These are phyloP conservation scores for Chironex yamaguchii DNA, from an alignment of 30 jellyfish, hydroid and myxozoan species.

Conservation along the genomic window DNA sequence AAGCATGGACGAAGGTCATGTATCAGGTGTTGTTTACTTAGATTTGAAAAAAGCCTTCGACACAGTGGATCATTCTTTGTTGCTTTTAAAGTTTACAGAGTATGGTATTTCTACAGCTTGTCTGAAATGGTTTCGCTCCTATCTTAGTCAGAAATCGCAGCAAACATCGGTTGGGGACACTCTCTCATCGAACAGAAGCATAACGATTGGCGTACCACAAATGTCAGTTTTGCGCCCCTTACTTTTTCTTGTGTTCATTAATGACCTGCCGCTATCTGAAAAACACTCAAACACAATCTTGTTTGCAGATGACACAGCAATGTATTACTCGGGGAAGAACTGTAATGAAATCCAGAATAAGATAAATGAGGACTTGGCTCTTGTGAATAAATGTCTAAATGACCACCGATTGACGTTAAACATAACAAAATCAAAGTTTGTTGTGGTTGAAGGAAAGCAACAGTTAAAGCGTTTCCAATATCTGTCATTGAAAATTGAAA, in stretches of 20 bases:
- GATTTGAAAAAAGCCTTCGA: constrained; percentile 75
- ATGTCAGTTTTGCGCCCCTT: constrained; percentile 67
- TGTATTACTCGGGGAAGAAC: constrained; percentile 69
- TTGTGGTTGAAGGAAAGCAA: constrained; percentile 73
- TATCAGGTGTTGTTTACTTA: constrained; percentile 61
- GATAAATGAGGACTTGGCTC: constrained; percentile 58
- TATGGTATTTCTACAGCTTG: constrained; percentile 69
- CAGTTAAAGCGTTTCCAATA: constrained; percentile 68
- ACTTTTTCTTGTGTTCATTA: constrained; percentile 69
- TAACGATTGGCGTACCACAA: constrained; percentile 71
- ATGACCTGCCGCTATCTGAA: constrained; percentile 81
- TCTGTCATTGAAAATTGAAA: constrained; percentile 59
- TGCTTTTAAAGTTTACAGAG: constrained; percentile 66
- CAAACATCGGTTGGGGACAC: constrained; percentile 67
- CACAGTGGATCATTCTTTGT: constrained; percentile 69
- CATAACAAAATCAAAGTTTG: constrained; percentile 63
- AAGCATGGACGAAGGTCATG: constrained; percentile 81
- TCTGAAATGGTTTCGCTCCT: constrained; percentile 73
- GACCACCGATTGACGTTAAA: constrained; percentile 74
- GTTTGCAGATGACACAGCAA: constrained; percentile 74
- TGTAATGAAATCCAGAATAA: constrained; percentile 74
- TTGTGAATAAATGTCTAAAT: constrained; percentile 56
- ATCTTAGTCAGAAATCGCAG: constrained; percentile 75
- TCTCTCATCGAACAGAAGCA: constrained; percentile 66
- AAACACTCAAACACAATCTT: constrained; percentile 56